A percentile compares a stretch with the other conserved stretches of the same genome.
Evolutionary conservation across 1,140 invertebrate species (phyloP).

Genomic region (Zaprionus ghesquierei): DNA sequence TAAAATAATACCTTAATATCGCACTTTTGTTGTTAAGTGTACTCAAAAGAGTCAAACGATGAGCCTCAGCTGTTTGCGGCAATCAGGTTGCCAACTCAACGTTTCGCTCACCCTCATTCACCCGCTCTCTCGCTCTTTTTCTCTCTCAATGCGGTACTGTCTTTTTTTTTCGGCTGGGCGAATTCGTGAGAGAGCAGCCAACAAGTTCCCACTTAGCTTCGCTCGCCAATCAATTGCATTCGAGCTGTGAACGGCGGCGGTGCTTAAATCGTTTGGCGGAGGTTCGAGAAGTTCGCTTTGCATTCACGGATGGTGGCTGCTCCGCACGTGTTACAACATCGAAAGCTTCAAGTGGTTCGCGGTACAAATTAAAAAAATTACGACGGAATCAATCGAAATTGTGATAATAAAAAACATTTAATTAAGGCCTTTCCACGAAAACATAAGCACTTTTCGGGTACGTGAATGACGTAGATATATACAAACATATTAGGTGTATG

Average conservation of each 20-base stretch:
- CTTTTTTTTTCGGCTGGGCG: neutral
- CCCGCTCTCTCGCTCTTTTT: neutral
- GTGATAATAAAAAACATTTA: slow-evolving; percentile 9
- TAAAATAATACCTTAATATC: neutral
- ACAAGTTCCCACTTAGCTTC: slow-evolving; percentile 12
- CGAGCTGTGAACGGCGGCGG: slow-evolving; percentile 24
- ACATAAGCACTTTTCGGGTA: slow-evolving; percentile 1
- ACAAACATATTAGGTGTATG: neutral
- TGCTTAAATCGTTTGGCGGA: slow-evolving; percentile 11
- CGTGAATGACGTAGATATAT: neutral
- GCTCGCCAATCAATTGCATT: slow-evolving; percentile 31
- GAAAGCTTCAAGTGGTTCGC: slow-evolving; percentile 43
- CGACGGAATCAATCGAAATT: neutral
- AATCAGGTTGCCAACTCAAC: neutral
- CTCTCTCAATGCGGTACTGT: neutral
- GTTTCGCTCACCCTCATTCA: neutral
- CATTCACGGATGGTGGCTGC: slow-evolving; percentile 6
- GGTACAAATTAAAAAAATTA: neutral
- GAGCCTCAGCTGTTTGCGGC: neutral
- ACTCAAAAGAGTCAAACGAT: neutral
- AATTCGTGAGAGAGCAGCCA: neutral
- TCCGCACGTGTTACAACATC: slow-evolving; percentile 37
- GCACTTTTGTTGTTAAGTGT: neutral
- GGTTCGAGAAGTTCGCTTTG: neutral
- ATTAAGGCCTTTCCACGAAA: neutral